Evolutionary conservation across 2,113 vertebrate species (phyloP).

Genomic region (Alces alces): DNA sequence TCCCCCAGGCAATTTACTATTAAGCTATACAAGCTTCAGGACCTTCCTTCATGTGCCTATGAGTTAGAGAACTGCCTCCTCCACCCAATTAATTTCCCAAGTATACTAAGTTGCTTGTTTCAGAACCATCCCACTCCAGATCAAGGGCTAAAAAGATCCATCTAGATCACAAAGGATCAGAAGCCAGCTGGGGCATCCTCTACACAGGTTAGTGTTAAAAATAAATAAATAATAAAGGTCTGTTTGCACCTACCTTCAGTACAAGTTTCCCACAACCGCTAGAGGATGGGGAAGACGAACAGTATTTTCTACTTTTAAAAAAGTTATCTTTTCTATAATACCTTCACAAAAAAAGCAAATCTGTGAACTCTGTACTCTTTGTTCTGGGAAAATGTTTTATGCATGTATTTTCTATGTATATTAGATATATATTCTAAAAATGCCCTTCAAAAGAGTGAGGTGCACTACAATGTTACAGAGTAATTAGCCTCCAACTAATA

Average conservation of each 20-base stretch:
- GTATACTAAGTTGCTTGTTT: conserved; percentile 10
- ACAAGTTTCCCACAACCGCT: not conserved
- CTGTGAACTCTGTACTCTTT: not conserved
- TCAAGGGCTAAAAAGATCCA: conserved; percentile 28
- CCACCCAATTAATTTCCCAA: conserved; percentile 54
- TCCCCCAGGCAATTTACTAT: conserved; percentile 46
- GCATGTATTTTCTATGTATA: not conserved
- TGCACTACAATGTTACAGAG: too few relatives aligned
- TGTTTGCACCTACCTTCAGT: not conserved
- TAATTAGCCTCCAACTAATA: too few relatives aligned
- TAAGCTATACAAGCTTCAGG: conserved; percentile 40
- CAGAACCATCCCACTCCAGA: conserved; percentile 14
- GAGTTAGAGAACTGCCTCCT: conserved; percentile 7
- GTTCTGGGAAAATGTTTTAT: not conserved
- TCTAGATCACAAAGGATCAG: not conserved
- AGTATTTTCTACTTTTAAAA: not conserved
- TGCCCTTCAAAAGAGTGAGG: not conserved
- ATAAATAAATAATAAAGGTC: not conserved
- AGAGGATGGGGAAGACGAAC: not conserved
- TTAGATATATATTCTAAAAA: not conserved
- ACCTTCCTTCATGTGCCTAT: conserved; percentile 29
- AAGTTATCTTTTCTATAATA: not conserved
- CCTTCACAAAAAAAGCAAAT: not conserved
- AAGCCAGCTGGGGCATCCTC: not conserved
- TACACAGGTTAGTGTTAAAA: not conserved